Base-by-base conservation (phyloP, 2,113 vertebrate genomes). In the Leptocoma aspasia region DNA sequence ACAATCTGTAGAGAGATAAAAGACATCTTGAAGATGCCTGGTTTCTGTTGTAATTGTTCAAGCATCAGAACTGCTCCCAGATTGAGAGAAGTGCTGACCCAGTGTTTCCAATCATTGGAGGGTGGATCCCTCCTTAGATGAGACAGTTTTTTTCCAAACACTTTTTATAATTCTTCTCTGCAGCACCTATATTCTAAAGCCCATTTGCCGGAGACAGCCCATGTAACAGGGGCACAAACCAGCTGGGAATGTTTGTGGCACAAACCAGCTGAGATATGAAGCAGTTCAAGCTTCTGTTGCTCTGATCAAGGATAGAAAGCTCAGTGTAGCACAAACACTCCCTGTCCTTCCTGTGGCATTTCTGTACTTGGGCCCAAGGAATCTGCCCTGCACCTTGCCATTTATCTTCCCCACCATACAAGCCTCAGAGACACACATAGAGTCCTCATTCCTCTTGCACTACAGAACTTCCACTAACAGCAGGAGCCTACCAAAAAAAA, bases 151-250 rank as follows among this genome's bases (percentile, higher is more conserved):
- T 75, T 56, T 31, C 61, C 59, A 53, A 57, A 69, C 17, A 18
- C 15, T 56, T 76, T 52, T 76, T 47, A 22, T 41, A 76, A 53
- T 14, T 30, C 13, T 63, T 44, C 47, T 82, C 57, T 83, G 13
- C 41, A 94, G 13, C 16, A 31, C 30, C 41, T 50, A 10, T 1
- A 14, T 27, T 21, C 47, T 85, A 76, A 90, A 19, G 4, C 4
- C 10, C 4, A 1, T 13, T 79, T 90, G 14, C 30, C 65, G 56
- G 65, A 79, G 14, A 33, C 16, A 54, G 35, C 33, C n/a, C 30
- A 52, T 1, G 0, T 19, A 39, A 79, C 11, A 47, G 22, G 17
- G 4, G 39, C 28, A 72, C 0, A 0, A 9, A 23, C 5, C 47
- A 37, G 37, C 16, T 16, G n/a, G 44, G 83, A 76, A 44, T 14